Percentiles rank a stretch among this genome's conserved stretches.
These are phyloP conservation scores for Drosophila varians DNA, from an alignment of 1,140 invertebrate species.

Conservation along the genomic window DNA sequence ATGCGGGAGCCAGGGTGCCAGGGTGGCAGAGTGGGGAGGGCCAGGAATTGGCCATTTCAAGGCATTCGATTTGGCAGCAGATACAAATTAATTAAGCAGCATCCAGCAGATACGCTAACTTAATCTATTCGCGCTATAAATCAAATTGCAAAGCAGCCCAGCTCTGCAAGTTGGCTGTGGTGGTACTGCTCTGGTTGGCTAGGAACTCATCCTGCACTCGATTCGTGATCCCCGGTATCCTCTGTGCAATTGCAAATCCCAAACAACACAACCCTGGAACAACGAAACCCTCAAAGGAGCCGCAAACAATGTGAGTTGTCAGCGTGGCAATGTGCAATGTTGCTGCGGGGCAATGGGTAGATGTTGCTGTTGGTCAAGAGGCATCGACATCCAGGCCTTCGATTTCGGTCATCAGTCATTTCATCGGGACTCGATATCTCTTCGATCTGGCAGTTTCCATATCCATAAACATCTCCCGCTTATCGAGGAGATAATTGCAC, in stretches of 20 bases:
- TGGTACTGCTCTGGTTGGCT: neutral
- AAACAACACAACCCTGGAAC: constrained; percentile 65
- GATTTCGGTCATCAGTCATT: constrained; percentile 8
- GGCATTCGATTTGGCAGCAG: constrained; percentile 70
- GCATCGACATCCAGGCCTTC: constrained; percentile 6
- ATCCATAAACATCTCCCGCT: constrained; percentile 18
- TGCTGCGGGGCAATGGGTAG: constrained; percentile 1
- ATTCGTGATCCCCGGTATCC: neutral
- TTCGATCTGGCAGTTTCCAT: constrained; percentile 1
- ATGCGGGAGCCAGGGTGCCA: neutral
- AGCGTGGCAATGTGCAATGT: constrained; percentile 20
- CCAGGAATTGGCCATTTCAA: constrained; percentile 28
- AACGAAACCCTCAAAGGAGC: constrained; percentile 52
- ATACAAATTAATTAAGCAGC: constrained; percentile 82
- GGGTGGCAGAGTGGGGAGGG: neutral
- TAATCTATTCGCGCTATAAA: constrained; percentile 75
- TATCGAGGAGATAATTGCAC: constrained; percentile 32
- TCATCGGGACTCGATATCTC: constrained; percentile 3
- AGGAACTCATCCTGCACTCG: neutral
- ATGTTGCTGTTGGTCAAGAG: neutral
- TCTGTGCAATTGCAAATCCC: constrained; percentile 28
- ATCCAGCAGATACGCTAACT: constrained; percentile 77
- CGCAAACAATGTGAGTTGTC: constrained; percentile 70
- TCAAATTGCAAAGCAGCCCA: constrained; percentile 64
- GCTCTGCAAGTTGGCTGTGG: constrained; percentile 8